Evolutionary conservation across 2,113 vertebrate genomes (phyloP).

Genomic region (Nanorana parkeri): DNA sequence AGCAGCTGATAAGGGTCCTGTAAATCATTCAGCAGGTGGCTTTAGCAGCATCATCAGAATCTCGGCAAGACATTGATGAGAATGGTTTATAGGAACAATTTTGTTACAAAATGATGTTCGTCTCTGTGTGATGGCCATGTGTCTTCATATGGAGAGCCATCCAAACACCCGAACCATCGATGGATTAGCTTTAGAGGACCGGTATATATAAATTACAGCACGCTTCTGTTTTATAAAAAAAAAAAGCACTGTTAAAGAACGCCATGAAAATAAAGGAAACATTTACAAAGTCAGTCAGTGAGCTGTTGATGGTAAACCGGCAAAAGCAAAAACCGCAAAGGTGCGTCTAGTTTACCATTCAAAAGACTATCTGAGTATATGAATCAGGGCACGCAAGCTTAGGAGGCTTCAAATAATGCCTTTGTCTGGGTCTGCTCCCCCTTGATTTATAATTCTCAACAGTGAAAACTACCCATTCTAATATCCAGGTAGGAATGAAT

Average conservation of each 20-base stretch:
- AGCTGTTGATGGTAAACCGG: no score
- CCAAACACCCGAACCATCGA: neutral
- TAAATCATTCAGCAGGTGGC: conserved; percentile 23
- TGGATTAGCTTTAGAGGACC: neutral
- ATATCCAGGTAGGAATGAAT: no score
- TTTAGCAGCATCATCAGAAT: neutral
- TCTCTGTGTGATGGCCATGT: neutral
- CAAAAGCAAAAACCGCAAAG: no score
- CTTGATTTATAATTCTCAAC: no score
- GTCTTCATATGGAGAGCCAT: neutral
- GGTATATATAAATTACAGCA: neutral
- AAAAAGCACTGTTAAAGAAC: neutral
- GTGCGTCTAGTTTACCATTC: no score
- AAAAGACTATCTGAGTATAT: no score
- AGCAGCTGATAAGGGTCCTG: conserved; percentile 10
- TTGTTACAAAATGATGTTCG: conserved; percentile 28
- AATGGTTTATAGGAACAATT: conserved; percentile 32
- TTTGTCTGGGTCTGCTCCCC: no score
- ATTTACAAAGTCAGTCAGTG: neutral
- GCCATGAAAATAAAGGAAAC: neutral
- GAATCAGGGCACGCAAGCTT: no score
- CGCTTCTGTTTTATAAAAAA: neutral
- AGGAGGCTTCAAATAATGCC: no score
- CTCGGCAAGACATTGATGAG: conserved; percentile 36
- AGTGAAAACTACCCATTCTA: no score